Evolutionary conservation across 2,113 vertebrate species (phyloP), one percentile per base, ranked within the genome.

Genomic region (Pseudonaja textilis): DNA sequence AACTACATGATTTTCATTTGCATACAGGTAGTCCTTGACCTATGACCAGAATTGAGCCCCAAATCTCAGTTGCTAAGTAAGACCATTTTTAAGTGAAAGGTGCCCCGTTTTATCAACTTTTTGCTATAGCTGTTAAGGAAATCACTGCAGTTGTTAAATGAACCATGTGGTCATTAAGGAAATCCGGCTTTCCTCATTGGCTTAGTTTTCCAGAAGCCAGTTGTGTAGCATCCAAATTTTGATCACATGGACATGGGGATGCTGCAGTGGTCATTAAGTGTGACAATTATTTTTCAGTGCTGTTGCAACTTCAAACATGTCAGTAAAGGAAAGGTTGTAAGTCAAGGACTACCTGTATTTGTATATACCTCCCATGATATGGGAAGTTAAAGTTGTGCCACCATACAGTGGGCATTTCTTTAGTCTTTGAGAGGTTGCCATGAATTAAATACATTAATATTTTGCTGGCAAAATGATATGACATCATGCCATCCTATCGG

Each of bases 331-430:
- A 69, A 4, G 26, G 61, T 69, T 69, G 61, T 14, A 69, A 69
- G 11, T 69, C 61, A 69, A 69, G 61, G 29, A 69, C 61, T 69
- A 69, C 61, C 61, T 69, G 26, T 69, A 45, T 50, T 89, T 85
- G 86, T 29, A 45, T 85, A 88, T 50, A 57, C 29, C 34, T 85
- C 54, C 22, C 64, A 85, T 85, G 54, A 81, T 85, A 57, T 18
- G 25, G 88, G 64, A 85, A 85, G 26, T 89, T 89, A n/a, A 89
- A 89, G 88, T 29, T 85, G 88, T 59, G 54, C 55, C 12, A 56
- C 52, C 55, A 86, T 86, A 57, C n/a, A 39, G 74, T 86, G 56
- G 22, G 74, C 92, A 90, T 93, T 89, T 52, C 88, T 56, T 61
- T 86, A 56, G 23, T 52, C 52, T 92, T 54, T 86, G 29, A 91